phyloP scores from a whole-genome alignment of 2,888 invertebrate species.

The Habrosyne pyritoides region DNA sequence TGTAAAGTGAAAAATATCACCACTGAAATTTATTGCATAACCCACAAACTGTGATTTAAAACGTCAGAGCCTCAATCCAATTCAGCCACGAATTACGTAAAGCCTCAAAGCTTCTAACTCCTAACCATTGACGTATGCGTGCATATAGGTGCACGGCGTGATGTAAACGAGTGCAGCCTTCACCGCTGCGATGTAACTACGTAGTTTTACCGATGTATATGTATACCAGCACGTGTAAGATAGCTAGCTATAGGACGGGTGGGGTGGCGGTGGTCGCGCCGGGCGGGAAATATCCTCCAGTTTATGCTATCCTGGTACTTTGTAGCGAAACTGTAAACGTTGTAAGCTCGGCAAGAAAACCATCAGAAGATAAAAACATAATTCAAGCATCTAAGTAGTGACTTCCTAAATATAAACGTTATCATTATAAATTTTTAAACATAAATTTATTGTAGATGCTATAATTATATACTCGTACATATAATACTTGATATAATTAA shows the following conservation, averaged over 20 bases:
- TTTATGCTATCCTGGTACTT: slow-evolving; percentile 64
- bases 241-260: slow-evolving; percentile 17
- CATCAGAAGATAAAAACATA: too few relatives aligned
- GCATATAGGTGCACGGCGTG: slow-evolving; percentile 45
- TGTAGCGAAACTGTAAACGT: slow-evolving; percentile 43
- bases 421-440: too few relatives aligned
- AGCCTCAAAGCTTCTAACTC: slow-evolving; percentile 69
- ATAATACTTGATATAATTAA: too few relatives aligned
- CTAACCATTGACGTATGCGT: slow-evolving; percentile 45
- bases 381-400: too few relatives aligned
- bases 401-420: too few relatives aligned
- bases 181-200: slow-evolving; percentile 70
- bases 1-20: slow-evolving; percentile 7
- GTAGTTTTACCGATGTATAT: slow-evolving; percentile 43
- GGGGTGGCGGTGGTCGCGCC: slow-evolving; percentile 18
- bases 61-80: slow-evolving; percentile 60
- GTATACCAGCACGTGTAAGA: slow-evolving; percentile 63
- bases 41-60: slow-evolving; percentile 50
- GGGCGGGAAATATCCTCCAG: slow-evolving; percentile 31
- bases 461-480: too few relatives aligned
- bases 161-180: slow-evolving; percentile 73
- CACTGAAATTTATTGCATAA: slow-evolving; percentile 46
- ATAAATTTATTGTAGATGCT: too few relatives aligned
- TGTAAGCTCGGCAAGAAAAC: slow-evolving; percentile 30
- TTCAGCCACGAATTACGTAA: slow-evolving; percentile 75